Evolutionary conservation across 2,797 vertebrate genomes (phyloP).

Genomic region (Sebastes kiyomatsui): DNA sequence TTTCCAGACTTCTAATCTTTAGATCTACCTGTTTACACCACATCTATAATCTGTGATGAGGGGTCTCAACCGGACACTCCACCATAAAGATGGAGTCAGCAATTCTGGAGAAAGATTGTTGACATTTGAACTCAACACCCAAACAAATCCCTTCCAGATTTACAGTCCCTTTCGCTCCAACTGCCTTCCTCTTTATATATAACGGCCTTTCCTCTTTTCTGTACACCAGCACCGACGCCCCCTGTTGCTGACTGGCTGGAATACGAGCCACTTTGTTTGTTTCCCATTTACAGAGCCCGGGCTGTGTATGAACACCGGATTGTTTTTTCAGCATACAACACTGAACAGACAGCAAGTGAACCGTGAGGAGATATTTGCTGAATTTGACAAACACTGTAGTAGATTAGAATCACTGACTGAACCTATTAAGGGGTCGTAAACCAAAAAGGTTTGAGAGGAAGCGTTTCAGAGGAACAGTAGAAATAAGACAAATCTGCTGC

Average conservation of each 20-base stretch:
- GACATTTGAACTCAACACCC: neutral
- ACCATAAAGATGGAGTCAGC: rapidly evolving
- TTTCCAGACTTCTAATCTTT: no score
- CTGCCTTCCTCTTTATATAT: neutral
- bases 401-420: neutral
- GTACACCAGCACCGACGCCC: neutral
- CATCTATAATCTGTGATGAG: neutral
- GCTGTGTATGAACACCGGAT: neutral
- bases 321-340: neutral
- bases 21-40: no score
- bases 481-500: neutral
- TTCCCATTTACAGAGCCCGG: neutral
- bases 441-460: neutral
- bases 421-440: neutral
- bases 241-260: neutral
- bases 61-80: no score
- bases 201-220: neutral
- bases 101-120: no score
- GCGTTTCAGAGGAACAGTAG: neutral
- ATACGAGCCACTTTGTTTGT: neutral
- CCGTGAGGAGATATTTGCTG: neutral
- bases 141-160: neutral
- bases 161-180: neutral
- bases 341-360: neutral
- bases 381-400: neutral